Base-by-base conservation (phyloP, 2,888 invertebrate genomes). In the Theristus sp. region DNA sequence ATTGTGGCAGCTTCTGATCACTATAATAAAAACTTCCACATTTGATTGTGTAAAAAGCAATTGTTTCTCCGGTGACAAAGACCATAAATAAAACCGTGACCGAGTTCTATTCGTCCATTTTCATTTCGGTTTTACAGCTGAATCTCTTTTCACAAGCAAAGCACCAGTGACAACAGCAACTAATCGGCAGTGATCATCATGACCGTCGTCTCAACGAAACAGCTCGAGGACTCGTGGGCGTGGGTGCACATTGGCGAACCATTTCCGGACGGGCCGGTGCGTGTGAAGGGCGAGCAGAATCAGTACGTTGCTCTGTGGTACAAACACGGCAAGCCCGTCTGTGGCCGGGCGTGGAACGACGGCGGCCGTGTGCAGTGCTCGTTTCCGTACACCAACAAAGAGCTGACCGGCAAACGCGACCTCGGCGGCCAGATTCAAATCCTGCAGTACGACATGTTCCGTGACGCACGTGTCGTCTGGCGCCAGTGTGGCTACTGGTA, bases 311-410 rank as follows among this genome's bases (percentile, higher is more conserved):
- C 56, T 17, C 24, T 56, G 29, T 56, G 56, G 56, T 56, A 56
- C 56, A 56, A 56, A 30, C 29, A 56, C 24, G 56, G 56, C 30
- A n/a, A 29, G 24, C 56, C 56, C 2, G 6, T 56, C 24, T 22
- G 3, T 6, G 56, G 56, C 22, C 29, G 56, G 2, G 29, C 30
- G 10, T 68, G 67, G 61, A 72, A 27, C 17, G 22, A 54, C 28
- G n/a, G n/a, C 49, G 24, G 49, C n/a, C n/a, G 49, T 3, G 68
- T 68, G 60, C 66, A 66, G 54, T 68, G 68, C 64, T 65, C 65
- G 2, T 68, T 68, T 60, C 64, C 66, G 13, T 66, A 67, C 62
- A 65, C n/a, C 13, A 28, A 24, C 10, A 10, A 25, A 3, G 54
- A 54, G 22, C 27, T 54, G 22, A 22, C 27, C 13, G 54, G 54